phyloP scores from a whole-genome alignment of 2,888 invertebrate genomes.

The Drosophila hamatofila region DNA sequence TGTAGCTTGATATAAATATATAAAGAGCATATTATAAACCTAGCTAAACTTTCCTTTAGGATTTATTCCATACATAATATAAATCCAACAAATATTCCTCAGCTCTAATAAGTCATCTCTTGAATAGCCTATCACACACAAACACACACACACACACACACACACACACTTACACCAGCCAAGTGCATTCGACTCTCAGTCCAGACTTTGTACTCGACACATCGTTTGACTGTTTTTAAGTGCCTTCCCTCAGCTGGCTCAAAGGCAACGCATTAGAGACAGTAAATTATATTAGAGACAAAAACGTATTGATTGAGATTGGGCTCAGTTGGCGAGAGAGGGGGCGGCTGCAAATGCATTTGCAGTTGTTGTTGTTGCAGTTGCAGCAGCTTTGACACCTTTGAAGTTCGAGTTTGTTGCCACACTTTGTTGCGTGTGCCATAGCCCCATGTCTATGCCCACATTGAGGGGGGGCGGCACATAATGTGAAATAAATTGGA shows the following conservation, averaged over 20 bases:
- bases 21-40: neutral
- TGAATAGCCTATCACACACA: neutral
- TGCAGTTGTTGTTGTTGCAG: slow-evolving; percentile 36
- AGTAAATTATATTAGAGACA: slow-evolving; percentile 82
- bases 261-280: slow-evolving; percentile 55
- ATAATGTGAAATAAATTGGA: slow-evolving; percentile 83
- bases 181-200: neutral
- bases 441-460: slow-evolving; percentile 61
- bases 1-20: too few relatives aligned
- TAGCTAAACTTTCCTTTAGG: neutral
- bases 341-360: slow-evolving; percentile 9
- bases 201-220: slow-evolving; percentile 6
- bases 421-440: slow-evolving; percentile 50
- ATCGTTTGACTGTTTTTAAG: slow-evolving; percentile 31
- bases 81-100: neutral
- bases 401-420: slow-evolving; percentile 64
- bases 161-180: neutral
- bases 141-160: neutral
- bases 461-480: slow-evolving; percentile 29
- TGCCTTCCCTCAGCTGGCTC: slow-evolving; percentile 28
- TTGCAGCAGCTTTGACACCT: slow-evolving; percentile 64
- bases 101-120: neutral
- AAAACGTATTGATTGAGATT: slow-evolving; percentile 78
- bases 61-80: neutral
- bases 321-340: neutral